A percentile compares a stretch with the other conserved stretches of the same genome.
Conservation (phyloP, 2,113 vertebrate genomes). For the Lipophrys pholis region DNA sequence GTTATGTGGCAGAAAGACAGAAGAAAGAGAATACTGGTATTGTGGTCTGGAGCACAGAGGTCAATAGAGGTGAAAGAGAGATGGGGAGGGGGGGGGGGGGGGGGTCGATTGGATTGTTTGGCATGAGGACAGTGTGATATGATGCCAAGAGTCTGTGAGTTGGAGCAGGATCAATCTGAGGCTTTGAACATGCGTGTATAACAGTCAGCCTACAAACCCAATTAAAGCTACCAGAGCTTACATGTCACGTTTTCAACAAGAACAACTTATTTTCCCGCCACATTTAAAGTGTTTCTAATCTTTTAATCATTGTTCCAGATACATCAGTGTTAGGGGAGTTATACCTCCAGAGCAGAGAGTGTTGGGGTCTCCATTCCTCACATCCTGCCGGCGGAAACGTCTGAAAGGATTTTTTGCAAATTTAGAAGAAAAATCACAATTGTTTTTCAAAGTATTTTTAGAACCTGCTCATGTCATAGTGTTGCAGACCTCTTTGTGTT, state of each 20-base stretch:
- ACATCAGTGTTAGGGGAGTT: background rate
- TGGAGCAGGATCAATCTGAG: conserved; percentile 5
- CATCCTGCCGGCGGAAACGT: conserved; percentile 93
- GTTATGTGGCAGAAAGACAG: conserved; percentile 53
- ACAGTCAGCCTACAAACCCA: background rate
- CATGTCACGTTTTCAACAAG: background rate
- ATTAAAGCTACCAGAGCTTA: background rate
- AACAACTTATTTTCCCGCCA: conserved; percentile 6
- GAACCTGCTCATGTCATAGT: no score
- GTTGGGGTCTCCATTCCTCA: conserved; percentile 96
- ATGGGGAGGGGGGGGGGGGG: background rate
- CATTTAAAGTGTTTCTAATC: background rate
- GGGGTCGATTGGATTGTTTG: conserved; percentile 28
- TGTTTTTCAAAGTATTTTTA: background rate
- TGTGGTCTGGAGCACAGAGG: conserved; percentile 48
- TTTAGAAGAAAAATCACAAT: background rate
- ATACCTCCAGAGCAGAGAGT: conserved; percentile 93
- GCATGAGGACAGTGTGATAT: conserved; percentile 25
- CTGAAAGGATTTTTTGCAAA: conserved; percentile 69
- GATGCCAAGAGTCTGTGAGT: conserved; percentile 13
- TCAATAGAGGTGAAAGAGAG: conserved; percentile 23
- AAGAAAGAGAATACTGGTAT: conserved; percentile 50
- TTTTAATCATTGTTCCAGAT: background rate
- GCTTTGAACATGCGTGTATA: conserved; percentile 12
- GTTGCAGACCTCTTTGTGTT: conserved; percentile 90